A percentile compares a stretch with the other conserved stretches of the same genome.
These are phyloP conservation scores for Phaonia tiefii DNA, from an alignment of 2,888 invertebrate genomes.

Conservation along the genomic window DNA sequence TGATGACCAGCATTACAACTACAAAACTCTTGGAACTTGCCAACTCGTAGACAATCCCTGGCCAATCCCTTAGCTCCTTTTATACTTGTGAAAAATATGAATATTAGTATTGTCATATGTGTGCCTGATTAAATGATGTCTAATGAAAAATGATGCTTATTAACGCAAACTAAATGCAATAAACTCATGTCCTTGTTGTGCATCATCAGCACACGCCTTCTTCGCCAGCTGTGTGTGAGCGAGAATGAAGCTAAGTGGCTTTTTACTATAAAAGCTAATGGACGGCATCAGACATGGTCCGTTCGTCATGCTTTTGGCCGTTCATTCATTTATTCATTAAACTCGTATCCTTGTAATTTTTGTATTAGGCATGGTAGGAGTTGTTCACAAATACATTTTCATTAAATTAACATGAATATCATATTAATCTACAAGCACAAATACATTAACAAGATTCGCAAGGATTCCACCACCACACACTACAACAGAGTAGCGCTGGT, in stretches of 20 bases:
- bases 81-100: too few species aligned
- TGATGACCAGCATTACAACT: too few species aligned
- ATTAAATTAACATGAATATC: conserved; percentile 57
- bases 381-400: conserved; percentile 53
- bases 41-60: too few species aligned
- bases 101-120: conserved; percentile 16
- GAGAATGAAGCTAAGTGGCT: neutral
- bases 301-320: neutral
- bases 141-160: conserved; percentile 61
- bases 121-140: conserved; percentile 44
- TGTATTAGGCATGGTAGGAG: conserved; percentile 34
- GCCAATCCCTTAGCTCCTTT: too few species aligned
- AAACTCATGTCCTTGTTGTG: neutral
- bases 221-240: neutral
- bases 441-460: conserved; percentile 17
- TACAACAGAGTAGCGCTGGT: too few species aligned
- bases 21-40: too few species aligned
- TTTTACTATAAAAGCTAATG: too few species aligned
- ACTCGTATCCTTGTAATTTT: neutral
- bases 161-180: conserved; percentile 47
- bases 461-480: neutral
- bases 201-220: neutral
- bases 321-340: conserved; percentile 1
- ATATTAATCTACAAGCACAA: conserved; percentile 40
- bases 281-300: neutral